These are phyloP conservation scores for Lordiphosa stackelbergi DNA, from an alignment of 1,140 invertebrate species.

Conservation along the genomic window DNA sequence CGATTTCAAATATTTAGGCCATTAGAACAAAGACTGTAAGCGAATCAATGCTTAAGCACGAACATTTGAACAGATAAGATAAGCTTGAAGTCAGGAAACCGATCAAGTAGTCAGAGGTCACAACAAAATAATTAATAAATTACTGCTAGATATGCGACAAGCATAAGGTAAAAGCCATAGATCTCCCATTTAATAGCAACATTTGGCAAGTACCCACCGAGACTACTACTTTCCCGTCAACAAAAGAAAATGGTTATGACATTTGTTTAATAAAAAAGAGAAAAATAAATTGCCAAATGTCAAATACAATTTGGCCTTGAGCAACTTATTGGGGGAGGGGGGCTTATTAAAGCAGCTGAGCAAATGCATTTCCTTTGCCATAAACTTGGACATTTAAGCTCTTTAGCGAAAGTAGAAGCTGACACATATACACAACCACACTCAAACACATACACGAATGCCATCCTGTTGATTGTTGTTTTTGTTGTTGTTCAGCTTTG, in stretches of 20 bases:
- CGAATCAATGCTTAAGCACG: too few species aligned
- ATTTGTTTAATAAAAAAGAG: conserved; percentile 19
- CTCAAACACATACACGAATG: conserved; percentile 16
- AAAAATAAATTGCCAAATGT: conserved; percentile 37
- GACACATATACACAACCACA: conserved; percentile 14
- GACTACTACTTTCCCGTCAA: neutral
- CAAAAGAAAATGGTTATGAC: conserved; percentile 43
- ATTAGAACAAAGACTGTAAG: too few species aligned
- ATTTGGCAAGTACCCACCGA: too few species aligned
- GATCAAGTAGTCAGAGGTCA: too few species aligned
- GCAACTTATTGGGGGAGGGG: conserved; percentile 23
- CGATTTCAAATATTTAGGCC: too few species aligned
- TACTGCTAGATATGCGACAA: too few species aligned
- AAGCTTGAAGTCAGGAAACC: too few species aligned
- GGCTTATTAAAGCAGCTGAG: conserved; percentile 51
- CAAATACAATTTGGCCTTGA: conserved; percentile 43
- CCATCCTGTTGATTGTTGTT: conserved; percentile 36
- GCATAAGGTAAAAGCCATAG: too few species aligned
- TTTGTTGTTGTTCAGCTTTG: conserved; percentile 38
- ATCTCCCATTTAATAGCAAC: too few species aligned
- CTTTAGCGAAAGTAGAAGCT: conserved; percentile 25
- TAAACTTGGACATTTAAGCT: conserved; percentile 41
- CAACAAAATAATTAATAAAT: too few species aligned
- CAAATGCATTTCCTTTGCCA: conserved; percentile 34
- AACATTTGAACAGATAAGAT: too few species aligned